Conservation (phyloP, 2,888 invertebrate species). For the Papilio protenor region DNA sequence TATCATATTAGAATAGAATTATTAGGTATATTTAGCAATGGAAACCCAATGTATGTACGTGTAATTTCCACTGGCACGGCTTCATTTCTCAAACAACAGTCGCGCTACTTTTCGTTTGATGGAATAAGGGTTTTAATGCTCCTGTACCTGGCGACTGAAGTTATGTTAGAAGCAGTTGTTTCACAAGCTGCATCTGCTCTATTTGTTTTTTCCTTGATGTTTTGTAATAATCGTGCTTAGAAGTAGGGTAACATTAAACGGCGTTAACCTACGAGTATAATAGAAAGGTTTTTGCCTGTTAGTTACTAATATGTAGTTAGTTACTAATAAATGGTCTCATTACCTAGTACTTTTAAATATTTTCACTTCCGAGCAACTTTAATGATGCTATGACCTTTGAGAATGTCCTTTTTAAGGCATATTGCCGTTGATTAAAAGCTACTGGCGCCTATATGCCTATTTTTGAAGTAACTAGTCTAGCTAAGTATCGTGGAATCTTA, state of each 20-base stretch:
- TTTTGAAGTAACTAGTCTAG: neutral
- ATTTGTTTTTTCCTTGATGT: neutral
- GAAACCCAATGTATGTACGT: neutral
- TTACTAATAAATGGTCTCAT: conserved; percentile 4
- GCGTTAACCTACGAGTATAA: conserved; percentile 18
- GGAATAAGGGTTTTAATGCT: neutral
- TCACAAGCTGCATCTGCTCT: neutral
- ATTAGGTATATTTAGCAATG: neutral
- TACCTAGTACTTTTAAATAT: conserved; percentile 9
- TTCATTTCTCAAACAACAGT: neutral
- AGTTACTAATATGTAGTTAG: too few relatives aligned
- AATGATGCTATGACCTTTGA: neutral
- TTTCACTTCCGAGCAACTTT: conserved; percentile 10
- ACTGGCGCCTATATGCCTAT: neutral
- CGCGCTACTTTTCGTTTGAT: neutral
- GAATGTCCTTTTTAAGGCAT: neutral
- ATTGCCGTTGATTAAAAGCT: neutral
- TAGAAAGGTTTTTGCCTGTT: neutral
- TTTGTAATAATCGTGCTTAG: conserved; percentile 14
- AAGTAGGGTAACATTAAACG: conserved; percentile 11
- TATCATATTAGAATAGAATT: too few relatives aligned
- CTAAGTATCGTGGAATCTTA: too few relatives aligned
- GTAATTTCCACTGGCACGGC: neutral
- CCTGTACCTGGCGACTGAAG: neutral
- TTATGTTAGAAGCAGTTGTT: conserved; percentile 11